These are phyloP conservation scores for Chymomyza costata DNA, from an alignment of 1,140 invertebrate genomes.

Conservation along the genomic window DNA sequence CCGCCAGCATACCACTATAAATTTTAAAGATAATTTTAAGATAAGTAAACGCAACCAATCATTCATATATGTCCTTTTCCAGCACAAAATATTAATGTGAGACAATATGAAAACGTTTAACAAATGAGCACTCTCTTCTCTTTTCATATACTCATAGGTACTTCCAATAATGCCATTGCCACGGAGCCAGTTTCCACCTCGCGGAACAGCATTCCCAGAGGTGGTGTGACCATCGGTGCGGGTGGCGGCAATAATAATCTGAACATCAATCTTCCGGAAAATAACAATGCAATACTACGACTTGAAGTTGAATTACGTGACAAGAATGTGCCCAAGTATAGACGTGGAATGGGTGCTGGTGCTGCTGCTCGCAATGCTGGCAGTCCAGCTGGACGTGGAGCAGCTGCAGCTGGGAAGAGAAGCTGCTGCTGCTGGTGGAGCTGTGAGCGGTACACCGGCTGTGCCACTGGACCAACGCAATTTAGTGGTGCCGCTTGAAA, in stretches of 20 bases:
- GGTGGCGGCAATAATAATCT: constrained; percentile 72
- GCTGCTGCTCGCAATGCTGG: constrained; percentile 27
- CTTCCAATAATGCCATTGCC: constrained; percentile 48
- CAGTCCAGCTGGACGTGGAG: constrained; percentile 27
- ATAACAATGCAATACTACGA: constrained; percentile 73
- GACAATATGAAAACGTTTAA: too few species aligned
- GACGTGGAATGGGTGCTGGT: constrained; percentile 35
- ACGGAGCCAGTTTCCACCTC: constrained; percentile 19
- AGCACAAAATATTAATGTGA: too few species aligned
- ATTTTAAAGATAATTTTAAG: too few species aligned
- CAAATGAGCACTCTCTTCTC: too few species aligned
- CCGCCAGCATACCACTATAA: too few species aligned
- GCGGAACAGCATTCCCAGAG: constrained; percentile 8
- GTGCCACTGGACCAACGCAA: constrained; percentile 53
- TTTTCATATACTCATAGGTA: constrained; percentile 40
- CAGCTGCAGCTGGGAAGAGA: constrained; percentile 9
- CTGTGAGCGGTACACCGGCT: constrained; percentile 19
- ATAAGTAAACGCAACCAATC: too few species aligned
- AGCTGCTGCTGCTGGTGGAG: constrained; percentile 5
- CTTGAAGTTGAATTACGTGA: constrained; percentile 76
- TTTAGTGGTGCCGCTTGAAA: constrained; percentile 74
- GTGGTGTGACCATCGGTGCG: constrained; percentile 7
- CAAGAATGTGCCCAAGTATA: constrained; percentile 74
- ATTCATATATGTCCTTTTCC: too few species aligned
- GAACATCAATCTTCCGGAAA: constrained; percentile 73